phyloP scores from a whole-genome alignment of 2,888 invertebrate genomes.

The Philhelius pedissequus region DNA sequence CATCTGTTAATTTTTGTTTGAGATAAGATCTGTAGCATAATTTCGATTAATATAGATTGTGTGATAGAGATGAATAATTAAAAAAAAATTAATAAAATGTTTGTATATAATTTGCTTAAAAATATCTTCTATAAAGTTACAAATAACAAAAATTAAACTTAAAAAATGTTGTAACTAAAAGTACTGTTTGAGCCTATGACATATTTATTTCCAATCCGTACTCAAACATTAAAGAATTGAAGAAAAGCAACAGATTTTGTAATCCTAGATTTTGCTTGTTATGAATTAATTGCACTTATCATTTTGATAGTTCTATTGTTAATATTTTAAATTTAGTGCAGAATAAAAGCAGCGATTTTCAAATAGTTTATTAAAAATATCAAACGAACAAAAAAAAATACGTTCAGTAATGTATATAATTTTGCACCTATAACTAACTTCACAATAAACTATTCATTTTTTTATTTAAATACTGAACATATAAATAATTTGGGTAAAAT shows the following conservation, averaged over 20 bases:
- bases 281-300: not conserved
- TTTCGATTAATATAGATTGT: not conserved
- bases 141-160: not conserved
- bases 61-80: not conserved
- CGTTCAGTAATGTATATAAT: not conserved
- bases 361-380: conserved; percentile 8
- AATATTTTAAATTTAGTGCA: conserved; percentile 1
- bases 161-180: not conserved
- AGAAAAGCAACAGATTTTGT: not conserved
- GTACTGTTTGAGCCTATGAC: conserved; percentile 56
- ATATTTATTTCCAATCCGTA: conserved; percentile 63
- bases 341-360: conserved; percentile 19
- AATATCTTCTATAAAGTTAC: not conserved
- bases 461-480: not conserved
- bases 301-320: conserved; percentile 1
- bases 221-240: conserved; percentile 41
- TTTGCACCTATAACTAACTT: not conserved
- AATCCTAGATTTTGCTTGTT: not conserved
- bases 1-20: not conserved
- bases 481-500: not conserved
- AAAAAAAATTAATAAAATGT: not conserved
- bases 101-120: not conserved
- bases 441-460: not conserved
- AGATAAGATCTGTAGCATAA: not conserved
- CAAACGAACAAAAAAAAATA: not conserved